phyloP scores from a whole-genome alignment of 2,888 invertebrate species.

The Dicyrtomina minuta region DNA sequence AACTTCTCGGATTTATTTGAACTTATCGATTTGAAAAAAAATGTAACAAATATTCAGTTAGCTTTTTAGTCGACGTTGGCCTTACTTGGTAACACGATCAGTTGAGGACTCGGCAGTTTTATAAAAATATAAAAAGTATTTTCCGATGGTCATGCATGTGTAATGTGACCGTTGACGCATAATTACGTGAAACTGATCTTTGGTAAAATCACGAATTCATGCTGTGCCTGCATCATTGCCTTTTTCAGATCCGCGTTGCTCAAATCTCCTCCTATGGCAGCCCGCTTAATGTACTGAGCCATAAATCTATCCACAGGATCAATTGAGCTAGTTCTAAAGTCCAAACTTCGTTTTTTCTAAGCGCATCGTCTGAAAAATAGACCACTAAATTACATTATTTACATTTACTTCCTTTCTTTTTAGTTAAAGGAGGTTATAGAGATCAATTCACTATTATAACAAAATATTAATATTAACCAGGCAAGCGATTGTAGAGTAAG shows the following conservation, averaged over 20 bases:
- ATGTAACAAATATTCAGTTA: not conserved
- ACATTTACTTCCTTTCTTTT: too few species aligned
- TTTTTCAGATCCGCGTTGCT: constrained; percentile 37
- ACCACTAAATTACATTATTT: not conserved
- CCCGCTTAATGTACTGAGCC: constrained; percentile 42
- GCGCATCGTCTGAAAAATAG: constrained; percentile 47
- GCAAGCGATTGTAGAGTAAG: constrained; percentile 63
- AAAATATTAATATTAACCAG: constrained; percentile 56
- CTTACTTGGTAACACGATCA: too few species aligned
- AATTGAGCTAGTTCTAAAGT: constrained; percentile 41
- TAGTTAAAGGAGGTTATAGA: not conserved
- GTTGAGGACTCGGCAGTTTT: too few species aligned
- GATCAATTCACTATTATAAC: not conserved
- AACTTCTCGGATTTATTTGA: constrained; percentile 72
- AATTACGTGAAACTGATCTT: constrained; percentile 42
- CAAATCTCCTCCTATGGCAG: constrained; percentile 36
- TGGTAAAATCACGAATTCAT: constrained; percentile 40
- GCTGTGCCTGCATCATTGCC: constrained; percentile 42
- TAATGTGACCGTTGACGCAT: constrained; percentile 47
- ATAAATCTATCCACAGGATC: constrained; percentile 50
- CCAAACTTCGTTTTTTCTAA: constrained; percentile 48
- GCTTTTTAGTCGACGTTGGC: too few species aligned
- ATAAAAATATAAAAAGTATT: not conserved
- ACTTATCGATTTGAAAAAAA: constrained; percentile 73
- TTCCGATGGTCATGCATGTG: constrained; percentile 35